Conservation (phyloP, 2,113 vertebrate species). For the Sporophila hypoxantha region DNA sequence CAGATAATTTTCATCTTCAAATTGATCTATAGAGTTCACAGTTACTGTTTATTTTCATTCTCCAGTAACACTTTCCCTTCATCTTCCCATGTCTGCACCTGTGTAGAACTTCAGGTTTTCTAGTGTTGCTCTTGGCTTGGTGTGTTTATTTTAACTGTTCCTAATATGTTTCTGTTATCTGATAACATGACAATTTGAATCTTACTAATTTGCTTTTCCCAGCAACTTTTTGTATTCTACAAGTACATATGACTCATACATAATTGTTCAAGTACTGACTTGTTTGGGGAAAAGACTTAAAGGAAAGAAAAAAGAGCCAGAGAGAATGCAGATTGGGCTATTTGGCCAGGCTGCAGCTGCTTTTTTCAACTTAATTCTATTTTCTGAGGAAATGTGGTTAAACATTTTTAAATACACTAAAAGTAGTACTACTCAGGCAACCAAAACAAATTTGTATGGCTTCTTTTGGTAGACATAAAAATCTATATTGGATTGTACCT, state of each 20-base stretch:
- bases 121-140: background rate
- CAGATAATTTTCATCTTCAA: background rate
- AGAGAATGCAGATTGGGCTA: background rate
- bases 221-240: background rate
- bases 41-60: background rate
- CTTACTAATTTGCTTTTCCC: background rate
- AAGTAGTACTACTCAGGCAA: background rate
- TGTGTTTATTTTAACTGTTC: background rate
- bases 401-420: background rate
- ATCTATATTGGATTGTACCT: background rate
- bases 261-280: background rate
- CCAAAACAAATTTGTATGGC: background rate
- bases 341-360: background rate
- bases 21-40: background rate
- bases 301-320: background rate
- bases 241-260: background rate
- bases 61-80: background rate
- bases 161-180: background rate
- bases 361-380: background rate
- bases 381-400: background rate
- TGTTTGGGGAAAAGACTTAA: background rate
- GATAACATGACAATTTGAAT: background rate
- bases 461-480: background rate
- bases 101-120: background rate
- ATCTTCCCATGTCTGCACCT: background rate